These are phyloP conservation scores for Zaprionus obscuricornis DNA, from an alignment of 2,888 invertebrate genomes.

Conservation along the genomic window DNA sequence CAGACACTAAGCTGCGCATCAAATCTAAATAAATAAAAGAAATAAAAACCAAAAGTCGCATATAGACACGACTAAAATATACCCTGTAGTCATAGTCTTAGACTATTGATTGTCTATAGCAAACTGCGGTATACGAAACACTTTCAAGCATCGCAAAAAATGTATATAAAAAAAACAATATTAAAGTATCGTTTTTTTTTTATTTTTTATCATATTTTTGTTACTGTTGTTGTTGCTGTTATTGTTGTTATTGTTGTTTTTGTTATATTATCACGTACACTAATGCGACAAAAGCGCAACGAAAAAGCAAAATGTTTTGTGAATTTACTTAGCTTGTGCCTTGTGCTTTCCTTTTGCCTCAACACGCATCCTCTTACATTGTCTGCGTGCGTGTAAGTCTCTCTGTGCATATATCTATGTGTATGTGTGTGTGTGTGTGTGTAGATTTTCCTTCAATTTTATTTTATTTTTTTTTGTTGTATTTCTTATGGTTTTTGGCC, in stretches of 20 bases:
- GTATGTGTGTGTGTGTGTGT: slow-evolving; percentile 5
- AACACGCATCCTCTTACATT: slow-evolving; percentile 24
- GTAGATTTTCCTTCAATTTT: too few relatives aligned
- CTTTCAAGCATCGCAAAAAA: too few relatives aligned
- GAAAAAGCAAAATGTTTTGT: slow-evolving; percentile 68
- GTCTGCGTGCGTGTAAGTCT: not conserved
- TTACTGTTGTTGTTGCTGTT: slow-evolving; percentile 12
- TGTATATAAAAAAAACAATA: too few relatives aligned
- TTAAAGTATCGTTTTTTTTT: too few relatives aligned
- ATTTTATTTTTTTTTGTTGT: slow-evolving; percentile 16
- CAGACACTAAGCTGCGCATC: too few relatives aligned
- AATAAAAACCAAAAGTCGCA: too few relatives aligned
- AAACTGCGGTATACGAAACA: too few relatives aligned
- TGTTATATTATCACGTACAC: slow-evolving; percentile 68
- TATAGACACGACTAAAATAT: too few relatives aligned
- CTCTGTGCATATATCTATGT: not conserved
- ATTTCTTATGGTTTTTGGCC: slow-evolving; percentile 29
- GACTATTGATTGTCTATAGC: too few relatives aligned
- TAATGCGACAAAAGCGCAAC: slow-evolving; percentile 79
- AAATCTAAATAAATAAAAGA: too few relatives aligned
- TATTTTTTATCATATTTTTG: slow-evolving; percentile 20
- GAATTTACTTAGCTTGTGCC: slow-evolving; percentile 65
- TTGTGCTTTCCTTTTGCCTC: slow-evolving; percentile 24
- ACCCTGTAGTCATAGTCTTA: too few relatives aligned
- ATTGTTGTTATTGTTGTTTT: slow-evolving; percentile 8